phyloP scores from a whole-genome alignment of 1,140 invertebrate genomes.

The Chironomus tepperi region DNA sequence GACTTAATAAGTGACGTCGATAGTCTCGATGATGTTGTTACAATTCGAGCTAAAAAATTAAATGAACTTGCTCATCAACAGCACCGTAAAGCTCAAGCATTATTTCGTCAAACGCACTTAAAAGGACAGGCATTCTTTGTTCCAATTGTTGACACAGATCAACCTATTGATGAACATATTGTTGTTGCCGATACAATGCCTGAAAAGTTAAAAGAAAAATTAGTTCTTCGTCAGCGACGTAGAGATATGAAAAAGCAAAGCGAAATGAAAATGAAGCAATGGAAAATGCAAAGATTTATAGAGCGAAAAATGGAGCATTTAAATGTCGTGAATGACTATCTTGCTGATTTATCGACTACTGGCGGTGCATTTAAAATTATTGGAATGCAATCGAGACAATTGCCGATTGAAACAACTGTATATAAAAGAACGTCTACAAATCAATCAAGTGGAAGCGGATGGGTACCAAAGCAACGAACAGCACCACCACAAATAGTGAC shows the following conservation, averaged over 20 bases:
- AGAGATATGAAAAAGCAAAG: slow-evolving; percentile 19
- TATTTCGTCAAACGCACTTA: slow-evolving; percentile 9
- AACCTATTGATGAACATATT: slow-evolving; percentile 19
- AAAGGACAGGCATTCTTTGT: slow-evolving; percentile 26
- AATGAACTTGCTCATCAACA: not conserved
- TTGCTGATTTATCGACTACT: slow-evolving; percentile 8
- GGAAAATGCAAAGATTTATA: slow-evolving; percentile 12
- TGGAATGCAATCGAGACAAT: not conserved
- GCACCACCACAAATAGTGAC: not conserved
- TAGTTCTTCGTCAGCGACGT: slow-evolving; percentile 15
- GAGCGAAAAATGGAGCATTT: slow-evolving; percentile 1
- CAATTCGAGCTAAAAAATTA: not conserved
- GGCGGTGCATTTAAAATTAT: slow-evolving; percentile 15
- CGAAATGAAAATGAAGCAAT: slow-evolving; percentile 20
- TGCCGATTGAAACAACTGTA: not conserved
- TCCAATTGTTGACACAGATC: slow-evolving; percentile 24
- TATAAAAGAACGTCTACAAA: not conserved
- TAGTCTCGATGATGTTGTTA: slow-evolving; percentile 25
- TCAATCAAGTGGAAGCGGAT: not conserved
- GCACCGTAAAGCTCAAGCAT: not conserved
- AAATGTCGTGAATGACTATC: not conserved
- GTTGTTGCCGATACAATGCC: slow-evolving; percentile 23
- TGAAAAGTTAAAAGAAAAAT: slow-evolving; percentile 18
- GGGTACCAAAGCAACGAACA: not conserved
- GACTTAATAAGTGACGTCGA: slow-evolving; percentile 24